Evolutionary conservation across 2,113 vertebrate species (phyloP).

Genomic region (Epinephelus lanceolatus): DNA sequence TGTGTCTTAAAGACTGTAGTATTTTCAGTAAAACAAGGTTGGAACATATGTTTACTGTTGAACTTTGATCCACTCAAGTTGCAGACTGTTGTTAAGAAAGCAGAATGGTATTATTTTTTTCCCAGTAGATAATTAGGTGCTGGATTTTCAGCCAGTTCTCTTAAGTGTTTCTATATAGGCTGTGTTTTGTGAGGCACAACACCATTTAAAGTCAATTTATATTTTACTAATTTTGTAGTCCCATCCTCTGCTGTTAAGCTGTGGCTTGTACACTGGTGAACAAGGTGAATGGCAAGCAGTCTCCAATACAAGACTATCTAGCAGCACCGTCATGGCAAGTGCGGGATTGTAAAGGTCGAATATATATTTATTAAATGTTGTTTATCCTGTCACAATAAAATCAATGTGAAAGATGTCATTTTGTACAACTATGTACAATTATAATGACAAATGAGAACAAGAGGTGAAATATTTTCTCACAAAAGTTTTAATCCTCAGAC

Average conservation of each 20-base stretch:
- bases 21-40: no score
- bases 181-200: background rate
- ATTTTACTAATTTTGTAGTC: background rate
- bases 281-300: background rate
- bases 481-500: background rate
- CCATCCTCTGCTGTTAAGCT: background rate
- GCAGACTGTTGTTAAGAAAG: no score
- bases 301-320: no score
- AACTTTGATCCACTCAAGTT: no score
- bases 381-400: background rate
- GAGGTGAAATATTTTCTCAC: background rate
- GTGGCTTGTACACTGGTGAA: background rate
- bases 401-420: background rate
- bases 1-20: no score
- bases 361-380: background rate
- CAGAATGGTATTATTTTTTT: no score
- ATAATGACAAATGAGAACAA: background rate
- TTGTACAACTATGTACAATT: background rate
- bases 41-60: no score
- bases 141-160: background rate
- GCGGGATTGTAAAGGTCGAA: background rate
- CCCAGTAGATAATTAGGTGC: background rate
- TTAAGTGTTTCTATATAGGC: background rate
- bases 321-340: no score
- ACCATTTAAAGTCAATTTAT: background rate